A percentile compares a stretch with the other conserved stretches of the same genome.
These are phyloP conservation scores for Vicugna pacos DNA, from an alignment of 2,113 vertebrate species.

Conservation along the genomic window DNA sequence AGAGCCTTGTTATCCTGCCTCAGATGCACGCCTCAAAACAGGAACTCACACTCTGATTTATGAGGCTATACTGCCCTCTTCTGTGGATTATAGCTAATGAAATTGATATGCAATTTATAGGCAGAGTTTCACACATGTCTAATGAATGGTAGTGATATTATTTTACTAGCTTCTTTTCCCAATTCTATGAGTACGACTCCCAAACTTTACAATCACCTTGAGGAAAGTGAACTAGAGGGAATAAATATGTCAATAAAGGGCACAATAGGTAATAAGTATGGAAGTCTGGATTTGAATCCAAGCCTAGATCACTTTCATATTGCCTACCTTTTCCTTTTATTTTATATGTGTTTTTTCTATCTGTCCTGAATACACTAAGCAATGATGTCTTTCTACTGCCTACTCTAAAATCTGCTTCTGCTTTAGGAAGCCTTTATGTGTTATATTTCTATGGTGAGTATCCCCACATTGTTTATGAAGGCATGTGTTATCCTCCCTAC, in stretches of 20 bases:
- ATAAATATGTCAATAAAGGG: neutral
- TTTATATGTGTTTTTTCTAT: neutral
- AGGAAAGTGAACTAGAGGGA: neutral
- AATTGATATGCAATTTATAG: neutral
- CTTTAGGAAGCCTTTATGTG: neutral
- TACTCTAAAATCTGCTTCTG: neutral
- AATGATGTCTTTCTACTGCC: neutral
- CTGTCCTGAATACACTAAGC: neutral
- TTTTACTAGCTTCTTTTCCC: neutral
- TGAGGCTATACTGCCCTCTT: slow-evolving; percentile 16
- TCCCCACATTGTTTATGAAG: neutral
- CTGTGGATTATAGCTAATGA: slow-evolving; percentile 33
- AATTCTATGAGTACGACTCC: neutral
- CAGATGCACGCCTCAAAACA: neutral
- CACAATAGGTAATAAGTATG: neutral
- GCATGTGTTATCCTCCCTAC: neutral
- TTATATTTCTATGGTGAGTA: neutral
- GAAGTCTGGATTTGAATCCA: neutral
- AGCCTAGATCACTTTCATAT: neutral
- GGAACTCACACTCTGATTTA: neutral
- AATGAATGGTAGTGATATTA: neutral
- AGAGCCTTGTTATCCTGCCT: neutral
- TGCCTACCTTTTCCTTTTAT: neutral
- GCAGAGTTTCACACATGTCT: neutral
- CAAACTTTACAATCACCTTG: no score